Evolutionary conservation across 2,113 vertebrate genomes (phyloP).

Genomic region (Tapirus terrestris): DNA sequence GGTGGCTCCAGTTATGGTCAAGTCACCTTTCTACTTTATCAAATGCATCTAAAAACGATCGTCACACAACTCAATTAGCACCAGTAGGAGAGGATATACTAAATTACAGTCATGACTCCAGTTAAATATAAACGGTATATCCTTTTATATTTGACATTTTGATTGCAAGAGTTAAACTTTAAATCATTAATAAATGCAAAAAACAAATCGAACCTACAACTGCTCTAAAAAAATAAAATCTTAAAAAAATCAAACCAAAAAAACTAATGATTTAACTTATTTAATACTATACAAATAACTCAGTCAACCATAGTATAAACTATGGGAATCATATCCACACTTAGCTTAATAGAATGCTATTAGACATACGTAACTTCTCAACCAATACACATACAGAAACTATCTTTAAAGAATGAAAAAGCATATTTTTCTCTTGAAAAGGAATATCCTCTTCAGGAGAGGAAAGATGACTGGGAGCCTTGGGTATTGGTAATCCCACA

Average conservation of each 20-base stretch:
- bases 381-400: neutral
- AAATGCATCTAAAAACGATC: neutral
- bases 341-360: constrained; percentile 32
- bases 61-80: constrained; percentile 26
- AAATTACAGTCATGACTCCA: neutral
- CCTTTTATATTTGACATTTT: neutral
- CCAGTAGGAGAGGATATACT: neutral
- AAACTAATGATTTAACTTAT: neutral
- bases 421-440: neutral
- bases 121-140: neutral
- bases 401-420: constrained; percentile 31
- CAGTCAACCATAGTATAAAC: neutral
- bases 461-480: neutral
- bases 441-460: neutral
- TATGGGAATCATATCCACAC: neutral
- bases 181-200: neutral
- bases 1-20: neutral
- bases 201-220: neutral
- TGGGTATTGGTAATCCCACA: neutral
- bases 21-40: constrained; percentile 23
- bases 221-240: neutral
- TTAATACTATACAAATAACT: constrained; percentile 36
- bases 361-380: neutral
- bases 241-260: neutral
- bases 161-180: neutral